Base-by-base conservation (phyloP, 2,888 invertebrate species). In the Philhelius pedissequus region DNA sequence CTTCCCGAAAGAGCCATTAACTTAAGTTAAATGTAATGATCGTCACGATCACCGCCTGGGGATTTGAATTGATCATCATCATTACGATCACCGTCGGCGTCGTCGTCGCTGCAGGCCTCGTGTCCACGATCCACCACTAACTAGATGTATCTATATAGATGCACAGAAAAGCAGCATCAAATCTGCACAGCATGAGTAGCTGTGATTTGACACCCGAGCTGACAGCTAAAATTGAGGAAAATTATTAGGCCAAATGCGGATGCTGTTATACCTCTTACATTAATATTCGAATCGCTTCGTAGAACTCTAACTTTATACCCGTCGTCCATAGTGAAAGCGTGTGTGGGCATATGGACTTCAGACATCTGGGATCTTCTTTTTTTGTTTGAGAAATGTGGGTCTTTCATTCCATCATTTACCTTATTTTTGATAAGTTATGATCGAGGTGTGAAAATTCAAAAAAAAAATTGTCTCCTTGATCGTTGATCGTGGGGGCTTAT, bases 121-220 rank as follows among this genome's bases (percentile, higher is more conserved):
- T 58, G 66, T 20, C 54, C 20, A 60, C 45, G 77, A 25, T 15
- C 52, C 30, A 52, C 8, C 13, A 54, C 38, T 38, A 35, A 58
- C n/a, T n/a, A n/a, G n/a, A n/a, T n/a, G 25, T 22, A 58, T 35
- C 56, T 15, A 6, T 13, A 13, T 5, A n/a, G n/a, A 2, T 25
- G 20, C 25, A 13, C 38, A 38, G 58, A 35, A 22, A n/a, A 58
- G n/a, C 22, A 38, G n/a, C 83, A 71, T 76, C 73, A 83, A 86
- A 86, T 86, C 86, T 75, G 81, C 91, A 89, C 91, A 91, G 91
- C 91, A 90, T 91, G 91, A 90, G 91, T 91, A 91, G 91, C 91
- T 91, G 91, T 89, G 91, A 90, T 91, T 89, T 90, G 90, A 91
- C 91, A 91, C 91, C 90, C 90, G 87, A 89, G 88, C 89, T 90